phyloP scores from a whole-genome alignment of 2,113 vertebrate genomes.

The Hypocryptadius cinnamomeus region DNA sequence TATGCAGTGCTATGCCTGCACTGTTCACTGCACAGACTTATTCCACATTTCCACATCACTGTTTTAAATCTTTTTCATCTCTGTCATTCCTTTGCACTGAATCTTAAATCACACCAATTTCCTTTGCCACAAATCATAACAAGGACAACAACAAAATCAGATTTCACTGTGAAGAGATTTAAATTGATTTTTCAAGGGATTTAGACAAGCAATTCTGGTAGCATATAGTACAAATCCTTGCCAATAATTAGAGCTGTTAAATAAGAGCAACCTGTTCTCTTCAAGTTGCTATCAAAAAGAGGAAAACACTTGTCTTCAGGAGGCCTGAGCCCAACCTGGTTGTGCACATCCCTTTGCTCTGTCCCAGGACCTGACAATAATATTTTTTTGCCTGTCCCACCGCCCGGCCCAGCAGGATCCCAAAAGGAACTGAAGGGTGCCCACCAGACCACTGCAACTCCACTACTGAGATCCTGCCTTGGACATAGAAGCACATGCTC shows the following conservation, averaged over 20 bases:
- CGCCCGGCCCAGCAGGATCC: not conserved
- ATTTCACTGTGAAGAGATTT: not conserved
- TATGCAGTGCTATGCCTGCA: accelerated
- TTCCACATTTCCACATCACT: not conserved
- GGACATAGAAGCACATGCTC: not conserved
- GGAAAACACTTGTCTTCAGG: not conserved
- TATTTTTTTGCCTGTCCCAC: not conserved
- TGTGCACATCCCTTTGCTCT: accelerated
- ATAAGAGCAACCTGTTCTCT: not conserved
- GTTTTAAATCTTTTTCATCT: not conserved
- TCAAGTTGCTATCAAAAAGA: not conserved
- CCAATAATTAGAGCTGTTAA: not conserved
- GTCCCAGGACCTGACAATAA: not conserved
- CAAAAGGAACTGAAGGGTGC: accelerated
- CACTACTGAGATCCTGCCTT: not conserved
- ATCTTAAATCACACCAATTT: not conserved
- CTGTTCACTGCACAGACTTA: not conserved
- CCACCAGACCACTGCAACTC: not conserved
- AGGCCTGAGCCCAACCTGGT: not conserved
- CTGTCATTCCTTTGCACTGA: not conserved
- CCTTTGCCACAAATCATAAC: not conserved
- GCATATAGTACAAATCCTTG: not conserved
- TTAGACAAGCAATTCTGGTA: not conserved
- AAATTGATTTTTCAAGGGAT: not conserved
- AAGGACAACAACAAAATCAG: not conserved